Evolutionary conservation across 2,888 invertebrate genomes (phyloP).

Genomic region (Drosophila lutescens): DNA sequence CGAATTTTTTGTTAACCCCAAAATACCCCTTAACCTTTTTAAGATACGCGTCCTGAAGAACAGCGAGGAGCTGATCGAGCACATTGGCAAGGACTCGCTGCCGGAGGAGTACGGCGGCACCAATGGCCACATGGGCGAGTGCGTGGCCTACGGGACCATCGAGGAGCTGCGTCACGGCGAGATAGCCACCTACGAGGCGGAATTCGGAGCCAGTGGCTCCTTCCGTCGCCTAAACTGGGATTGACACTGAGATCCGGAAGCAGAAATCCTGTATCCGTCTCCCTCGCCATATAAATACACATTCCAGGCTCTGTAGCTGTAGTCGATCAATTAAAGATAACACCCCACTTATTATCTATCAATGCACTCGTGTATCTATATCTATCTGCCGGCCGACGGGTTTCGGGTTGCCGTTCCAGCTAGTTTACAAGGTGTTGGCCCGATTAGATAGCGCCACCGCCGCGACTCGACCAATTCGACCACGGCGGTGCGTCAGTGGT

Average conservation of each 20-base stretch:
- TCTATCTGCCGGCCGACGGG: constrained; percentile 7
- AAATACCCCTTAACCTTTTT: too few relatives aligned
- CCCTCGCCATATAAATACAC: constrained; percentile 7
- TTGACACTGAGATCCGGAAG: constrained; percentile 44
- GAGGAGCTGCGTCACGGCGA: constrained; percentile 73
- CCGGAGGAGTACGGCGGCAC: constrained; percentile 80
- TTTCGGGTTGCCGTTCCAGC: constrained; percentile 35
- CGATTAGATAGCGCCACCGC: constrained; percentile 35
- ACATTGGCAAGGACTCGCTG: constrained; percentile 71
- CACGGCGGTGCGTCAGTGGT: constrained; percentile 18
- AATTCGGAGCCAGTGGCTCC: constrained; percentile 75
- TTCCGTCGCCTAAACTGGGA: constrained; percentile 75
- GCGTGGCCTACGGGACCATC: constrained; percentile 73
- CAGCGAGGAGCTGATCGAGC: constrained; percentile 66
- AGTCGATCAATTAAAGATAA: constrained; percentile 75
- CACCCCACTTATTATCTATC: constrained; percentile 43
- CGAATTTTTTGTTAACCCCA: too few relatives aligned
- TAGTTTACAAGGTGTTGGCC: constrained; percentile 44
- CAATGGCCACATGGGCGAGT: constrained; percentile 76
- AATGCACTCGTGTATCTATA: constrained; percentile 44
- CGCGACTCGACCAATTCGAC: constrained; percentile 4
- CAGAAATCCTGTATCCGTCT: neutral
- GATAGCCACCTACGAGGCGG: constrained; percentile 71
- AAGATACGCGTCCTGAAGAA: constrained; percentile 71
- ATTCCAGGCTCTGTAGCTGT: constrained; percentile 35